Evolutionary conservation across 2,888 invertebrate genomes (phyloP), one percentile per base, ranked within the genome.

Genomic region (Seladonia tumulorum): DNA sequence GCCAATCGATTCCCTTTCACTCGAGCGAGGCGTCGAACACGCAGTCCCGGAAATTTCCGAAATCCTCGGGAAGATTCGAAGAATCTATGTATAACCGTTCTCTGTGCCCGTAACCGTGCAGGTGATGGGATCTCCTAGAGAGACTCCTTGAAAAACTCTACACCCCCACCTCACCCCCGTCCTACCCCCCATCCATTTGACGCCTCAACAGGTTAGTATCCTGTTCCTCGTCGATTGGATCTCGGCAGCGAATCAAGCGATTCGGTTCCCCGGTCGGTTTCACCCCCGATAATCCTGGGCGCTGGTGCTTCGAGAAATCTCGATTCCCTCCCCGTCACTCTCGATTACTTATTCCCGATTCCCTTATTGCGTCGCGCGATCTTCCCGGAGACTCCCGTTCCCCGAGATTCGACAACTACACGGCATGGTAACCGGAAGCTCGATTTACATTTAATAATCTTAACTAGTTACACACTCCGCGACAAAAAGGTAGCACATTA

Each of bases 201-300:
- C 25, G 66, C 80, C 80, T 87, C 86, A 87, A 87, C 87, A 87
- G 83, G 87, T 87, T 87, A 80, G 73, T 78, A 80, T 80, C 49
- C 85, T 75, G 73, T 68, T 74, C 60, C 75, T 57, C 60, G 66
- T 73, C 82, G 83, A 90, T 86, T 81, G 81, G 68, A 81, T 82
- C 83, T 88, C 80, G 72, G 71, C 71, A 82, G 83, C 88, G 82
- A 83, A 73, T 75, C 77, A 76, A 76, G 76, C 73, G 79, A 76
- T 81, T 76, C 88, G 79, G 53, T 78, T 75, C 74, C 72, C 68
- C 68, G 47, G 47, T 16, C 70, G 63, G 60, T 77, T 60, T 74
- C 85, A 42, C 39, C 29, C 71, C 78, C 79, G 80, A 80, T 83
- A 74, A 74, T 79, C 75, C 71, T 39, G 12, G 35, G 22, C 39